Conservation (phyloP, 2,888 invertebrate genomes). For the Pemphredon lugubris region DNA sequence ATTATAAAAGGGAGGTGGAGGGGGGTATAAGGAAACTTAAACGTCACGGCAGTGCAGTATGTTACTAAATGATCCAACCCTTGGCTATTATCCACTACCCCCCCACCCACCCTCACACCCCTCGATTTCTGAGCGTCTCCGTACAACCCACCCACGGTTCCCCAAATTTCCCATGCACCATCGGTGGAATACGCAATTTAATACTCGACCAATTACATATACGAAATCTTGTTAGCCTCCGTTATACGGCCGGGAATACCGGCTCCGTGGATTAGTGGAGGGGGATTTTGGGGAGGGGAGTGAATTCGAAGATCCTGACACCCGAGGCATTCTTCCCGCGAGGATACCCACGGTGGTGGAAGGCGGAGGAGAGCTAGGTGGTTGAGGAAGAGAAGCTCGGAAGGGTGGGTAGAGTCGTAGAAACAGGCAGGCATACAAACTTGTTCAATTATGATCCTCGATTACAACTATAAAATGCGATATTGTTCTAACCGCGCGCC, state of each 20-base stretch:
- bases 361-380: conserved; percentile 50
- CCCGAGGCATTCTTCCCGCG: conserved; percentile 76
- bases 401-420: conserved; percentile 54
- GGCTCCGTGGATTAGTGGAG: conserved; percentile 50
- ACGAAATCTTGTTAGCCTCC: conserved; percentile 81
- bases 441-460: conserved; percentile 80
- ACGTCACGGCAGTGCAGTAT: conserved; percentile 76
- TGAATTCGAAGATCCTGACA: conserved; percentile 74
- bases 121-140: conserved; percentile 59
- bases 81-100: conserved; percentile 76
- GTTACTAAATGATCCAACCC: conserved; percentile 80
- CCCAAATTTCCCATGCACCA: conserved; percentile 64
- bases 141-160: conserved; percentile 51
- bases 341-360: conserved; percentile 72
- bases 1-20: not conserved
- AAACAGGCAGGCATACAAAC: conserved; percentile 77
- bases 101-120: too few species aligned
- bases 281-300: too few species aligned
- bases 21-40: conserved; percentile 59
- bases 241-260: conserved; percentile 77
- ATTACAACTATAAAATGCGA: conserved; percentile 81
- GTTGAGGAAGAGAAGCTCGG: conserved; percentile 23
- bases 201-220: conserved; percentile 81
- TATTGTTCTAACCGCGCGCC: conserved; percentile 74
- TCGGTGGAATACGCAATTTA: conserved; percentile 80